Conservation (phyloP, 2,888 invertebrate species). For the Melipona beecheii region DNA sequence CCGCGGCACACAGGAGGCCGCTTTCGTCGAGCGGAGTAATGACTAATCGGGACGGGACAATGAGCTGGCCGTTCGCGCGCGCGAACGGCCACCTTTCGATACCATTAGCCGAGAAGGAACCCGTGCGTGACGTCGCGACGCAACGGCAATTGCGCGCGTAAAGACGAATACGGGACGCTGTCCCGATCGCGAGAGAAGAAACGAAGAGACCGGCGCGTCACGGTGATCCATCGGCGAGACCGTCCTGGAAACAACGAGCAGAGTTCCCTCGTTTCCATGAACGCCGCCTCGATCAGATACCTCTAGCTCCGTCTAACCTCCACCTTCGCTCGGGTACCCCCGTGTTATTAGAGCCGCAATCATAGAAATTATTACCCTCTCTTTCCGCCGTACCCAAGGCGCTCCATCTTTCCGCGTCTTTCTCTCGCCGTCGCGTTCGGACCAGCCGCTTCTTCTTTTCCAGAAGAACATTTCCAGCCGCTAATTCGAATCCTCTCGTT, state of each 20-base stretch:
- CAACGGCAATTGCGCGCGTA: conserved; percentile 12
- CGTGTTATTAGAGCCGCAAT: conserved; percentile 78
- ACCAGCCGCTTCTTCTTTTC: conserved; percentile 11
- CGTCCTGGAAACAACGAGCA: neutral
- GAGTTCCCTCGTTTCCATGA: conserved; percentile 14
- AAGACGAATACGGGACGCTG: neutral
- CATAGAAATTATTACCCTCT: conserved; percentile 77
- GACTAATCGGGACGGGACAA: conserved; percentile 75
- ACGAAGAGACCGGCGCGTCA: neutral
- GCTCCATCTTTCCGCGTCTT: conserved; percentile 37
- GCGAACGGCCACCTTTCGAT: conserved; percentile 52
- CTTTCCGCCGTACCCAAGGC: conserved; percentile 36
- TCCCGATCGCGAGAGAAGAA: neutral
- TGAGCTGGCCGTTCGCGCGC: conserved; percentile 64
- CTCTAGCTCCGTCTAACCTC: conserved; percentile 31
- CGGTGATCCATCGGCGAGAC: too few species aligned
- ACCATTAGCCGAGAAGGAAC: conserved; percentile 67
- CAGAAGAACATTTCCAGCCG: conserved; percentile 36
- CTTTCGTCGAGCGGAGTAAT: conserved; percentile 76
- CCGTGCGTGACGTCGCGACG: neutral
- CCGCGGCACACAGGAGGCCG: conserved; percentile 70
- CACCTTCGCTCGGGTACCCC: conserved; percentile 58
- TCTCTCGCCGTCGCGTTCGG: conserved; percentile 45
- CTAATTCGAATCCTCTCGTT: conserved; percentile 65
- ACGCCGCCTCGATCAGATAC: conserved; percentile 2